Conservation (phyloP, 1,140 invertebrate species). For the Spodoptera litura region DNA sequence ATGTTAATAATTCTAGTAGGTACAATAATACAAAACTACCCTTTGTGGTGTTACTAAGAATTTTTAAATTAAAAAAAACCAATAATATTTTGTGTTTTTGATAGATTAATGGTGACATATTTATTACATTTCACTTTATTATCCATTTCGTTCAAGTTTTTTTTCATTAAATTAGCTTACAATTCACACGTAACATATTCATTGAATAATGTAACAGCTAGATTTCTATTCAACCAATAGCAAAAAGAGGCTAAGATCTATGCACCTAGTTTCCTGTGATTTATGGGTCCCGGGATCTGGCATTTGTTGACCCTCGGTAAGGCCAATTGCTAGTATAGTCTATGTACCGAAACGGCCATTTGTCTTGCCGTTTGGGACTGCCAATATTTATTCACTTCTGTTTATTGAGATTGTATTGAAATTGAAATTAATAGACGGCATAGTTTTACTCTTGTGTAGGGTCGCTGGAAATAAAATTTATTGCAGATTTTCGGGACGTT, state of each 20-base stretch:
- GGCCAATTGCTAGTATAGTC: constrained; percentile 36
- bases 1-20: no score
- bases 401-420: constrained; percentile 37
- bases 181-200: no score
- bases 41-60: no score
- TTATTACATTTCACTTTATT: no score
- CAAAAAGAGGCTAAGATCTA: constrained; percentile 8
- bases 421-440: constrained; percentile 31
- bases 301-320: constrained; percentile 38
- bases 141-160: no score
- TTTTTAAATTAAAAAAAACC: no score
- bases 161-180: no score
- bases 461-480: not conserved
- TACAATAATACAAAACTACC: no score
- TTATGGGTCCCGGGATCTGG: constrained; percentile 27
- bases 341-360: constrained; percentile 36
- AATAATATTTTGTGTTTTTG: no score
- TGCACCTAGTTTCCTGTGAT: constrained; percentile 2
- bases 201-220: not conserved
- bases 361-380: constrained; percentile 29
- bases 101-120: no score
- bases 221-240: not conserved
- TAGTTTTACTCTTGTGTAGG: constrained; percentile 3
- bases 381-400: constrained; percentile 34
- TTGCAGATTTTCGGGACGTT: no score